Conservation (phyloP, 2,888 invertebrate species). For the Charanyca ferruginea region DNA sequence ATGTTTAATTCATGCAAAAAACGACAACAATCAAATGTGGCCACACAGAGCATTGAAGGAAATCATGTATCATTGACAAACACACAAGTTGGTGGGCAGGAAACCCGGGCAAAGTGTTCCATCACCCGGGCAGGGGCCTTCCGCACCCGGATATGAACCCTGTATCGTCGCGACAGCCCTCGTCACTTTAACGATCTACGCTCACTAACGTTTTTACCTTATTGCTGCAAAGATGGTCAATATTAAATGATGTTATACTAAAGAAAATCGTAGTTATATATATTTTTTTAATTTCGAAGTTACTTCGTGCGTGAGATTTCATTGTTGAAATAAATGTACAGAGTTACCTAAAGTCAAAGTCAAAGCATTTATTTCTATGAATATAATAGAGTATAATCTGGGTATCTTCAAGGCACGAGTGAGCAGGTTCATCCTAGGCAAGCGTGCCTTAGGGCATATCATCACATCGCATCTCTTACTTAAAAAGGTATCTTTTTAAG, state of each 20-base stretch:
- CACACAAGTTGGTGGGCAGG: conserved; percentile 68
- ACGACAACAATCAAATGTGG: conserved; percentile 31
- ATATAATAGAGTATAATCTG: too few species aligned
- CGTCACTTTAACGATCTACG: conserved; percentile 67
- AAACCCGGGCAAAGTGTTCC: conserved; percentile 72
- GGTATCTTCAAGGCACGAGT: too few species aligned
- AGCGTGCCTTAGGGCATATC: too few species aligned
- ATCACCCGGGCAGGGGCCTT: conserved; percentile 74
- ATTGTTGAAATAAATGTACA: too few species aligned
- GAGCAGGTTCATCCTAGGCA: too few species aligned
- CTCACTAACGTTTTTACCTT: conserved; percentile 63
- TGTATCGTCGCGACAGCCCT: conserved; percentile 76
- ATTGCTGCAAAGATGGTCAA: conserved; percentile 28
- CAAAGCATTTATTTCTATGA: too few species aligned
- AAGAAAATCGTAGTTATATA: conserved; percentile 17
- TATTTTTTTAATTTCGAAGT: too few species aligned
- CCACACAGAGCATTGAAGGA: conserved; percentile 63
- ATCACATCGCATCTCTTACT: too few species aligned
- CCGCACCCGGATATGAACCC: conserved; percentile 76
- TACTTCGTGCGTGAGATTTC: background rate
- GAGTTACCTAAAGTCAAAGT: too few species aligned
- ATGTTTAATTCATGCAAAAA: conserved; percentile 15
- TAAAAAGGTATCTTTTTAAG: too few species aligned
- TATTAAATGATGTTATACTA: conserved; percentile 26
- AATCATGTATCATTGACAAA: conserved; percentile 77